phyloP scores from a whole-genome alignment of 64 coral and sea anemone species.

The Exaiptasia diaphana region DNA sequence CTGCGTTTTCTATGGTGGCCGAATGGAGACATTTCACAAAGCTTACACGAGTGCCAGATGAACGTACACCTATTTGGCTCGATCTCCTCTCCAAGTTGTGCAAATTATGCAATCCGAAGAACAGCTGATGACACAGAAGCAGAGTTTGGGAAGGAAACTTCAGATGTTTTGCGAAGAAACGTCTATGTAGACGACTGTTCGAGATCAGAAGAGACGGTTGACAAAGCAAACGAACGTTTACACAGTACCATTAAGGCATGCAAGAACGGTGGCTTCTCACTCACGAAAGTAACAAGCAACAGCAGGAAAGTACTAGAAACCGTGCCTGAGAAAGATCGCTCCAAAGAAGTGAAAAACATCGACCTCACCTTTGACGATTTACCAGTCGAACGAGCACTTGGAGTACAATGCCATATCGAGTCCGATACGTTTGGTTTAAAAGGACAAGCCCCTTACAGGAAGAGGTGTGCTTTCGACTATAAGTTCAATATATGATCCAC shows the following conservation, averaged over 20 bases:
- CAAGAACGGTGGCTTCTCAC: neutral
- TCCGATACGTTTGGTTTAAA: conserved; percentile 51
- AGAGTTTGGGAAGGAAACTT: neutral
- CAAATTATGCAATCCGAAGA: conserved; percentile 7
- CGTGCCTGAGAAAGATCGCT: too few relatives aligned
- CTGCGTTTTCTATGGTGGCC: conserved; percentile 32
- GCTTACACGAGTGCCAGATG: conserved; percentile 13
- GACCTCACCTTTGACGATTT: conserved; percentile 5
- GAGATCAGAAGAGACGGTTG: neutral
- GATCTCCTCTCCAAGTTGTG: conserved; percentile 29
- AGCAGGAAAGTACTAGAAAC: too few relatives aligned
- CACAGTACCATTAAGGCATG: neutral
- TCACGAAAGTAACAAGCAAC: conserved; percentile 20
- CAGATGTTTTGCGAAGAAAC: conserved; percentile 5
- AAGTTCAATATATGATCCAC: conserved; percentile 42
- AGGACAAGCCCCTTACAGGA: conserved; percentile 31
- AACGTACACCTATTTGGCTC: conserved; percentile 34
- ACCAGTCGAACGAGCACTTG: conserved; percentile 33
- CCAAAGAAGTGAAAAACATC: neutral
- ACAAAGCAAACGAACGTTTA: neutral
- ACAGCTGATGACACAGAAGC: conserved; percentile 10
- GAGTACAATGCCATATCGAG: too few relatives aligned
- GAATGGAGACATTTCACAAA: conserved; percentile 18
- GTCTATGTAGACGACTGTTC: conserved; percentile 14
- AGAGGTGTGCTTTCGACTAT: conserved; percentile 21